These are phyloP conservation scores for Taenaris catops DNA, from an alignment of 2,888 invertebrate genomes.

Conservation along the genomic window DNA sequence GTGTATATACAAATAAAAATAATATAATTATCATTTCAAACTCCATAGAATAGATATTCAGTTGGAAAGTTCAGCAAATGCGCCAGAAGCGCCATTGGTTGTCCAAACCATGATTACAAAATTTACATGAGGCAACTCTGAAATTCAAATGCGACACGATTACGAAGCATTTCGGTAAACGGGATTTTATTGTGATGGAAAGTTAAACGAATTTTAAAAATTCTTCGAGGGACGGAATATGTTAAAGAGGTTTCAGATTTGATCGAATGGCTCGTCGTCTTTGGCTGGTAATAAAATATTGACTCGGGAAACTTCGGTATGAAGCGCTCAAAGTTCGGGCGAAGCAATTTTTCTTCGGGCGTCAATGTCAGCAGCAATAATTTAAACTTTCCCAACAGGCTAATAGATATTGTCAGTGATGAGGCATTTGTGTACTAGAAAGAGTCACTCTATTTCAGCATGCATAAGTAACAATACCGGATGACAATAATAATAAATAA, in stretches of 20 bases:
- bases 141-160: slow-evolving; percentile 24
- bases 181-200: slow-evolving; percentile 24
- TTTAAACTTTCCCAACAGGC: slow-evolving; percentile 43
- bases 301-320: slow-evolving; percentile 27
- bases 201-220: slow-evolving; percentile 24
- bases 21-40: too few relatives aligned
- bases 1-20: too few relatives aligned
- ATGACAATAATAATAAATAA: too few relatives aligned
- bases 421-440: too few relatives aligned
- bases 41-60: too few relatives aligned
- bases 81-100: slow-evolving; percentile 16
- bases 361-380: slow-evolving; percentile 62
- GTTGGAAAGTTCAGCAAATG: slow-evolving; percentile 7
- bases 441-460: too few relatives aligned
- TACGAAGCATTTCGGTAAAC: slow-evolving; percentile 21
- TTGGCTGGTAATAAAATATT: slow-evolving; percentile 30
- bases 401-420: slow-evolving; percentile 26
- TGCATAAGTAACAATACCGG: too few relatives aligned
- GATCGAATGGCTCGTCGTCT: slow-evolving; percentile 25
- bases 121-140: slow-evolving; percentile 24
- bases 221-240: slow-evolving; percentile 11
- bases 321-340: slow-evolving; percentile 35
- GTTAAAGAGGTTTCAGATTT: slow-evolving; percentile 23
- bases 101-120: slow-evolving; percentile 20
- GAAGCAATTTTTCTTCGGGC: slow-evolving; percentile 57